Conservation (phyloP, 2,797 vertebrate genomes). For the Siniperca undulata region DNA sequence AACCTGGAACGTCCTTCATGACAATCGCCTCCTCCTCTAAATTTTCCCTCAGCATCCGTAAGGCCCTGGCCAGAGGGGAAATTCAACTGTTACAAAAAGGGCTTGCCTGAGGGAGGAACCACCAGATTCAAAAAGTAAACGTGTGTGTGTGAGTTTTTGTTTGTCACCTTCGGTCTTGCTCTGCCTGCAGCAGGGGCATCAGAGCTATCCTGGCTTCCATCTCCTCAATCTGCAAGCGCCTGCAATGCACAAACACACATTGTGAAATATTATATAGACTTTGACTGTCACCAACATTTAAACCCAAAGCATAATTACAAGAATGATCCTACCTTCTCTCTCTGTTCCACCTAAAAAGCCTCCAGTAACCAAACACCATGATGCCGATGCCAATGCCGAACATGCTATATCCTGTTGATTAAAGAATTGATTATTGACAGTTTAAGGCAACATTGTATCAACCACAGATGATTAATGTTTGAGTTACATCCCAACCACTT, state of each 20-base stretch:
- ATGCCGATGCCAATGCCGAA: conserved; percentile 88
- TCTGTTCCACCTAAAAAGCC: conserved; percentile 89
- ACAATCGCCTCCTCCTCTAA: conserved; percentile 92
- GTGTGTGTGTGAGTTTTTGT: too few relatives aligned
- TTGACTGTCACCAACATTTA: neutral
- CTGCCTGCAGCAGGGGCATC: conserved; percentile 91
- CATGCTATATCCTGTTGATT: conserved; percentile 88
- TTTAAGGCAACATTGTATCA: neutral
- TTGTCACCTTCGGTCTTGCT: conserved; percentile 82
- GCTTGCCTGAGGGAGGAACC: neutral
- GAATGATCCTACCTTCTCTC: conserved; percentile 87
- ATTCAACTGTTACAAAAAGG: neutral
- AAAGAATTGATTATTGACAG: neutral
- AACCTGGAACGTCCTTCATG: conserved; percentile 95
- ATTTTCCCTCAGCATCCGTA: conserved; percentile 90
- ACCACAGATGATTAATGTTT: neutral
- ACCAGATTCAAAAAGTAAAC: neutral
- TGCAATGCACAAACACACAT: conserved; percentile 64
- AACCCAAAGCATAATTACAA: neutral
- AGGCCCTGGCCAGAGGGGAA: conserved; percentile 70
- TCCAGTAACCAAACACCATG: conserved; percentile 89
- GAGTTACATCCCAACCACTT: neutral
- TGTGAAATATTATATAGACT: neutral
- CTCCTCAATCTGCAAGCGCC: conserved; percentile 92
- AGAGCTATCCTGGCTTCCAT: conserved; percentile 91